Evolutionary conservation across 2,113 vertebrate species (phyloP).

Genomic region (Hippolais icterina): DNA sequence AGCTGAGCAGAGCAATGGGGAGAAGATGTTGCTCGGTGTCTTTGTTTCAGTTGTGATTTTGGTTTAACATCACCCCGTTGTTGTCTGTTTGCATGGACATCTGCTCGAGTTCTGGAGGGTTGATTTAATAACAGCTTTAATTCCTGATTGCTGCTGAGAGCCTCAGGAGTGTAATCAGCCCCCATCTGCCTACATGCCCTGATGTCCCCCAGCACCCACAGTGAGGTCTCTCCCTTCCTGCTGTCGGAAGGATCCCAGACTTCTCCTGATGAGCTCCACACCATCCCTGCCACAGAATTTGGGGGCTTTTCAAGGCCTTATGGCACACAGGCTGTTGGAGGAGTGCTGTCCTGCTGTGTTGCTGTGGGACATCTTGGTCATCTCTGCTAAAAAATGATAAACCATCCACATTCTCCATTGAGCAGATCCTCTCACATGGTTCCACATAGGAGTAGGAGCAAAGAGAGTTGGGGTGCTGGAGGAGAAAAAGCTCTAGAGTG

Average conservation of each 20-base stretch:
- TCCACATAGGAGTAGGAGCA: accelerated
- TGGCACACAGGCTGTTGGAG: neutral
- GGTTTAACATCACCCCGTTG: conserved; percentile 43
- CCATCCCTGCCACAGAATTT: neutral
- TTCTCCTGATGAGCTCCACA: neutral
- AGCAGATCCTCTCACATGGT: accelerated
- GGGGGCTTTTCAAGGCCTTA: neutral
- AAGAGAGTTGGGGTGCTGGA: neutral
- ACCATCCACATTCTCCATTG: accelerated
- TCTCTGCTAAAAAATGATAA: neutral
- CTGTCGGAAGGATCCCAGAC: neutral
- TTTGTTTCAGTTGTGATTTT: neutral
- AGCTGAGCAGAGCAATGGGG: neutral
- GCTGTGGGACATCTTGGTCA: neutral
- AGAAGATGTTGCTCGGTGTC: neutral
- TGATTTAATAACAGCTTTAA: conserved; percentile 47
- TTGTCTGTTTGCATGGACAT: neutral
- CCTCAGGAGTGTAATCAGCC: neutral
- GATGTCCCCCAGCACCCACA: accelerated
- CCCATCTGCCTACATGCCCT: conserved; percentile 6
- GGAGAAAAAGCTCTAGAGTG: neutral
- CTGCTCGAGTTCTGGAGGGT: conserved; percentile 25
- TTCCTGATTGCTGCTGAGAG: conserved; percentile 5
- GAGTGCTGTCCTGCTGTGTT: neutral
- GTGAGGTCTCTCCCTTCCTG: neutral